Evolutionary conservation across 1,140 invertebrate species (phyloP), one percentile per base, ranked within the genome.

Genomic region (Zaprionus vittiger): DNA sequence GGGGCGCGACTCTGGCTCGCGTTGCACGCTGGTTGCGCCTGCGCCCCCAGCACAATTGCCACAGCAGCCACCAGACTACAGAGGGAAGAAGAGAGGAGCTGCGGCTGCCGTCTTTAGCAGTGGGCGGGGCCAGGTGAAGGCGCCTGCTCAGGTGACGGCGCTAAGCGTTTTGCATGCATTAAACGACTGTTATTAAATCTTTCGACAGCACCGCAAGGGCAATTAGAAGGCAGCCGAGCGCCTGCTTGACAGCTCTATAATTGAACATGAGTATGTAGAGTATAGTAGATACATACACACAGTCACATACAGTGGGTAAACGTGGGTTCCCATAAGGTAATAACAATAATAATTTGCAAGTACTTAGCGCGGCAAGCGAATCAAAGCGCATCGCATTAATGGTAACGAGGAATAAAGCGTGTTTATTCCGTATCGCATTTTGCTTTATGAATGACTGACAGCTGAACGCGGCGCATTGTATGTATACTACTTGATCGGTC

Each of bases 121-220:
- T 63, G 59, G 73, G 77, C 73, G 67, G 41, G 41, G 38, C 41
- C 55, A 60, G 37, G 47, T 44, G n/a, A 64, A 71, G 83, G 83
- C 83, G 83, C 84, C 84, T 76, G 63, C 52, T 54, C 65, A 83
- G 68, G 80, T 87, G 83, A 77, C 83, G 83, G 71, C 68, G 76
- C 72, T 86, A 57, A 67, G 44, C 67, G 80, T 65, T 87, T 75
- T 78, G 77, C 70, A 89, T 83, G 89, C 37, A 79, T 79, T 79
- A 71, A 84, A 68, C 71, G 26, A 64, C 44, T 79, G 65, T 89
- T 78, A 83, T 87, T 89, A 81, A 76, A 68, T 61, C 28, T 65
- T 70, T 64, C 31, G 31, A 44, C 73, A 83, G 74, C 62, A 52
- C 14, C 11, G 24, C 66, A 78, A 80, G 73, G 60, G 63, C 83